Percentiles rank a stretch among this genome's conserved stretches.
phyloP scores from a whole-genome alignment of 2,113 vertebrate species.

The Tympanuchus pallidicinctus region DNA sequence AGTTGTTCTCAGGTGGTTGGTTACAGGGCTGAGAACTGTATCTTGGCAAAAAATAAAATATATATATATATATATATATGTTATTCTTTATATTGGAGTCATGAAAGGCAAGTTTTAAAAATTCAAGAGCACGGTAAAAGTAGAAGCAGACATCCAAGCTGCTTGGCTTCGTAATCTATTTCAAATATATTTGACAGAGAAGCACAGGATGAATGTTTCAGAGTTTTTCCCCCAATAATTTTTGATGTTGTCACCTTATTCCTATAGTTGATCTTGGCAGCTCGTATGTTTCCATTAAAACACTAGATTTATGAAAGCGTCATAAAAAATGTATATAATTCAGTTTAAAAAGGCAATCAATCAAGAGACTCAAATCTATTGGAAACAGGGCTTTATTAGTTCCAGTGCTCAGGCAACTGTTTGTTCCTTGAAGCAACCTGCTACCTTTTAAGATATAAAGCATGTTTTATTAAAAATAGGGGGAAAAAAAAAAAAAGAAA shows the following conservation, averaged over 20 bases:
- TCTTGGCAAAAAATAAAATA: neutral
- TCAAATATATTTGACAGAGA: neutral
- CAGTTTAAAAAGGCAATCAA: neutral
- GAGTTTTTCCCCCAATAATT: neutral
- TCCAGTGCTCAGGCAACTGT: neutral
- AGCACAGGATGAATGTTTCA: neutral
- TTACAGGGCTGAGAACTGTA: neutral
- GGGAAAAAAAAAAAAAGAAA: neutral
- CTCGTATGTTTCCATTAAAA: neutral
- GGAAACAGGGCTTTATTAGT: neutral
- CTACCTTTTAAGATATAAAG: neutral
- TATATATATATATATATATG: too few species aligned
- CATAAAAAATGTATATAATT: neutral
- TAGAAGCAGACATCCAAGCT: neutral
- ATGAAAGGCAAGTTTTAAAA: neutral
- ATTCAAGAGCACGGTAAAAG: neutral
- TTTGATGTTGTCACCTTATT: slow-evolving; percentile 24
- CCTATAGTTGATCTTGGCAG: slow-evolving; percentile 2
- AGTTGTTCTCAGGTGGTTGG: neutral
- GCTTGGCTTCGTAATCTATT: neutral
- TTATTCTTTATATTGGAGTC: neutral
- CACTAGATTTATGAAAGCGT: neutral
- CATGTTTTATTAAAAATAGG: neutral
- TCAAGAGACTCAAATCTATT: neutral
- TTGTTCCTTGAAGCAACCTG: neutral